These are phyloP conservation scores for Biston stratarius DNA, from an alignment of 2,888 invertebrate species.

Conservation along the genomic window DNA sequence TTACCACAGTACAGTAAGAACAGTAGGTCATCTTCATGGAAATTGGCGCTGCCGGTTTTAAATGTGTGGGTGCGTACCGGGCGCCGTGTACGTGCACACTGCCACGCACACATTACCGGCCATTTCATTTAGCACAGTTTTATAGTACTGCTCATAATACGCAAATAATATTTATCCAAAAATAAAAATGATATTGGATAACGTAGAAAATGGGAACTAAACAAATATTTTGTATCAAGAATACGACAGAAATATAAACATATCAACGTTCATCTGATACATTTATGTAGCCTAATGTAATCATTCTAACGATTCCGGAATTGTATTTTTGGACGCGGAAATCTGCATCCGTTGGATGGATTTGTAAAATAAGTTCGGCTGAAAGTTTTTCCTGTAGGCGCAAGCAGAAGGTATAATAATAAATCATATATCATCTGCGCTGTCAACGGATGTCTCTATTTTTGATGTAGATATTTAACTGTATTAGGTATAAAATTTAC, in stretches of 20 bases:
- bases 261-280: slow-evolving; percentile 46
- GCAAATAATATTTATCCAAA: no score
- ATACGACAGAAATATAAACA: slow-evolving; percentile 44
- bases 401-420: not conserved
- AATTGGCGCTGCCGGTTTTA: no score
- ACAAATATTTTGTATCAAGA: slow-evolving; percentile 23
- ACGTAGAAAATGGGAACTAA: slow-evolving; percentile 50
- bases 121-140: no score
- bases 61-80: no score
- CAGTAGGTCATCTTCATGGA: no score
- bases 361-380: slow-evolving; percentile 34
- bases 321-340: slow-evolving; percentile 57
- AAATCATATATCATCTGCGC: no score
- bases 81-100: no score
- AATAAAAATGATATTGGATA: slow-evolving; percentile 58
- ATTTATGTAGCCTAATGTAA: slow-evolving; percentile 50
- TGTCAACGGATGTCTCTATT: not conserved
- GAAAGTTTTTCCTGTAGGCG: slow-evolving; percentile 1
- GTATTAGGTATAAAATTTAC: no score
- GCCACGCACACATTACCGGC: no score
- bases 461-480: not conserved
- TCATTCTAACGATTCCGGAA: slow-evolving; percentile 44
- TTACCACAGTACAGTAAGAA: no score
- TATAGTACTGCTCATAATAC: no score
- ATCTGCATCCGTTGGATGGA: slow-evolving; percentile 55